Evolutionary conservation across 2,888 invertebrate genomes (phyloP).

Genomic region (Cephus sareptanus): DNA sequence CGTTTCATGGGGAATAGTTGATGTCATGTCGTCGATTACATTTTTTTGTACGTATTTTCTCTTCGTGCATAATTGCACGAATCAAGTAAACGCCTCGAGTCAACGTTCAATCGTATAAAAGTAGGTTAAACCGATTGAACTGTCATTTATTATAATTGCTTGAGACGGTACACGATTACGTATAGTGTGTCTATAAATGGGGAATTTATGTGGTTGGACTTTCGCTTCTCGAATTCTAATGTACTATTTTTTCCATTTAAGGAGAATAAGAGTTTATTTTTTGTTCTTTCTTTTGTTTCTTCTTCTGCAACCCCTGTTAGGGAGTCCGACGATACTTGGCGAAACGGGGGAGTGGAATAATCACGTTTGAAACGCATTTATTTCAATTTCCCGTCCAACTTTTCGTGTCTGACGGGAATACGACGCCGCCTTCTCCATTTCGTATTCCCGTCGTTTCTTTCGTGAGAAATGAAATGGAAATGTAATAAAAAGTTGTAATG

Average conservation of each 20-base stretch:
- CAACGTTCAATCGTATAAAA: not conserved
- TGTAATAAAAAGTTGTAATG: slow-evolving; percentile 64
- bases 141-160: not conserved
- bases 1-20: not conserved
- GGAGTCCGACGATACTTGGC: not conserved
- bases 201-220: not conserved
- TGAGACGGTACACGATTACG: not conserved
- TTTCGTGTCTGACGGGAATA: not conserved
- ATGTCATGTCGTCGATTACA: not conserved
- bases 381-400: slow-evolving; percentile 46
- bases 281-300: not conserved
- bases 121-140: not conserved
- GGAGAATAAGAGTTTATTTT: not conserved
- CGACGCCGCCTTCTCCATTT: not conserved
- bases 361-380: slow-evolving; percentile 55
- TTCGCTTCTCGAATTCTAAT: not conserved
- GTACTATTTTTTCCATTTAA: not conserved
- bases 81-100: not conserved
- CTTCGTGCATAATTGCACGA: not conserved
- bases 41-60: not conserved
- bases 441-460: slow-evolving; percentile 35
- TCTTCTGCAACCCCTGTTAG: not conserved
- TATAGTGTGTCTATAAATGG: not conserved
- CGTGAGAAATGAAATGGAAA: slow-evolving; percentile 61
- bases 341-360: slow-evolving; percentile 34